A percentile compares a stretch with the other conserved stretches of the same genome.
phyloP scores from a whole-genome alignment of 2,888 invertebrate species.

The Diarsia rubi region DNA sequence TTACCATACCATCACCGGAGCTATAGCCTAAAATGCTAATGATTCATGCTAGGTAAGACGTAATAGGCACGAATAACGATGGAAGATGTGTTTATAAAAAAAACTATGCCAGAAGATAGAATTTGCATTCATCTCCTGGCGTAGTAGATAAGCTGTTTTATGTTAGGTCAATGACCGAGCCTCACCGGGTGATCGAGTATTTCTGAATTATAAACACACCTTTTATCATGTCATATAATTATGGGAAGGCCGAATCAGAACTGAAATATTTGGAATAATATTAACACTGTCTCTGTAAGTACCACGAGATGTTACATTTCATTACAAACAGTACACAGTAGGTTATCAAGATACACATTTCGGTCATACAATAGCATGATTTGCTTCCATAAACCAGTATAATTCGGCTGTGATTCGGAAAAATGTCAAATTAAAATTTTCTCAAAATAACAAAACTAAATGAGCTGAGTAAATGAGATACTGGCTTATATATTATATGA shows the following conservation, averaged over 20 bases:
- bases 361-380: slow-evolving; percentile 45
- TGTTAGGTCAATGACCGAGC: slow-evolving; percentile 43
- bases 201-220: slow-evolving; percentile 61
- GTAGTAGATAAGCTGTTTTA: slow-evolving; percentile 23
- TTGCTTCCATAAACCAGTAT: slow-evolving; percentile 47
- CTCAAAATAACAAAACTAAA: slow-evolving; percentile 57
- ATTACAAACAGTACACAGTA: slow-evolving; percentile 42
- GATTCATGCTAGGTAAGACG: slow-evolving; percentile 69
- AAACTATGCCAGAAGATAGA: slow-evolving; percentile 24
- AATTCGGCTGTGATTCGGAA: slow-evolving; percentile 65
- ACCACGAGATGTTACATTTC: slow-evolving; percentile 38
- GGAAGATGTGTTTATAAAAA: slow-evolving; percentile 58
- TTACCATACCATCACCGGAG: slow-evolving; percentile 68
- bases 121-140: slow-evolving; percentile 47
- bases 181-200: neutral
- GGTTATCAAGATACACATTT: slow-evolving; percentile 20
- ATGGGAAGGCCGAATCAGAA: slow-evolving; percentile 62
- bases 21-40: slow-evolving; percentile 61
- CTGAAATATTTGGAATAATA: slow-evolving; percentile 59
- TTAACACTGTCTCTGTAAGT: slow-evolving; percentile 35
- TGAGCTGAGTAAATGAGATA: slow-evolving; percentile 59
- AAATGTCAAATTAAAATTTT: slow-evolving; percentile 47
- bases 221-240: slow-evolving; percentile 48
- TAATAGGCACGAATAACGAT: slow-evolving; percentile 47
- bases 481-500: slow-evolving; percentile 53